Evolutionary conservation across 2,797 vertebrate species (phyloP), one percentile per base, ranked within the genome.

Genomic region (Lophotriccus pileatus): DNA sequence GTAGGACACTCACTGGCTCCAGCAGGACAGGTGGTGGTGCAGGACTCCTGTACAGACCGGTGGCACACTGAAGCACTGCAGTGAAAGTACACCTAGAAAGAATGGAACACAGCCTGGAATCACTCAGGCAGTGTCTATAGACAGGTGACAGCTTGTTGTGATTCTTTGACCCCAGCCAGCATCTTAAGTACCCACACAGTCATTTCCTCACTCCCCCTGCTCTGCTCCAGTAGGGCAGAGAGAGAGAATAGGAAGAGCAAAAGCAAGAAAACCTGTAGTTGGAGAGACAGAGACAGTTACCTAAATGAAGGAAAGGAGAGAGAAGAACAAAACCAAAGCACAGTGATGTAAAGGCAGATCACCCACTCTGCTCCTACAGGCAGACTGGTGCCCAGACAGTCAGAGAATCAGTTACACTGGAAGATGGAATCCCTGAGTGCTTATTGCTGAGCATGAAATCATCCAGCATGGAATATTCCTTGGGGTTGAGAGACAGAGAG

Each of bases 61-160:
- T 96, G 94, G 77, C 97, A 98, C 60, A 97, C 18, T 0, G 88
- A 96, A 16, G 78, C 95, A 30, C 97, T 98, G 84, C 97, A 98
- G 79, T 98, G 97, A 37, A 98, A 93, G 23, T 96, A 97, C 9
- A 98, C 96, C 97, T 97, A 43, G 27, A 58, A 63, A 46, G 52
- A 3, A 84, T 1, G 10, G 20, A 36, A n/a, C 14, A 52, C 21
- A 24, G 12, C 41, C 50, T 62, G 37, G n/a, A 58, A 74, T 18
- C 41, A 74, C 52, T 44, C 32, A 13, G 24, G 43, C 18, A 39
- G 7, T 14, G 12, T 19, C 60, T 63, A 7, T 15, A 41, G 53
- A 24, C 23, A 30, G n/a, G 6, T 0, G 2, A 44, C 32, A 30
- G 3, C 44, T 41, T 28, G 2, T 27, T 23, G 13, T 11, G 20